phyloP scores from a whole-genome alignment of 2,113 vertebrate genomes.

The Lethenteron reissneri region DNA sequence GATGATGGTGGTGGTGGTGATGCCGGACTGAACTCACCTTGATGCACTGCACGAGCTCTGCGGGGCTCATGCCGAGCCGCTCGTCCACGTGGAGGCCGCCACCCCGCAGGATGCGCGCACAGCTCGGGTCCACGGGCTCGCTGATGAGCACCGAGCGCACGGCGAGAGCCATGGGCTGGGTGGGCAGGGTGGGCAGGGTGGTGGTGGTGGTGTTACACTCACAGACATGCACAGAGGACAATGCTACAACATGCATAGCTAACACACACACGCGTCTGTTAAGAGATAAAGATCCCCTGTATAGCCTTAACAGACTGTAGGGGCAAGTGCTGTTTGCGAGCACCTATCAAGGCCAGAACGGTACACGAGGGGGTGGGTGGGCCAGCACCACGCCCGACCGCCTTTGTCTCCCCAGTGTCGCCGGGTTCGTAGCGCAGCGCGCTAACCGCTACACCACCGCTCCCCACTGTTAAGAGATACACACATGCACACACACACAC shows the following conservation, averaged over 20 bases:
- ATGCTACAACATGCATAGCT: not conserved
- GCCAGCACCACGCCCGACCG: too few relatives aligned
- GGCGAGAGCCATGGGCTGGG: conserved; percentile 33
- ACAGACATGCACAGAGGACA: not conserved
- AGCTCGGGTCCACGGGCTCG: conserved; percentile 65
- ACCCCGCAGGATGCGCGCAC: conserved; percentile 44
- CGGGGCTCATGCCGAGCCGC: conserved; percentile 39
- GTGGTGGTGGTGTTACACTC: not conserved
- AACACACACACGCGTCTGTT: too few relatives aligned
- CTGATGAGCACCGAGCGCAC: conserved; percentile 55
- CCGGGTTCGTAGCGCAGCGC: too few relatives aligned
- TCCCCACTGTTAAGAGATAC: too few relatives aligned
- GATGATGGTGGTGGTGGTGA: too few relatives aligned
- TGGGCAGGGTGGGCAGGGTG: not conserved
- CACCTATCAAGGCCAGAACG: too few relatives aligned
- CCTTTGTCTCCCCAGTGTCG: too few relatives aligned
- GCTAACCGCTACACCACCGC: too few relatives aligned
- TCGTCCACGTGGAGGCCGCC: conserved; percentile 61
- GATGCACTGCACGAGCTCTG: conserved; percentile 53
- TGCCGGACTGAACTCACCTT: conserved; percentile 28
- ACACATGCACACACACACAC: not conserved
- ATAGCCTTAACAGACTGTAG: too few relatives aligned
- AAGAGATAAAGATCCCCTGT: too few relatives aligned
- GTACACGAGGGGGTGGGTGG: too few relatives aligned
- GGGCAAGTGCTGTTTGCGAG: too few relatives aligned